Evolutionary conservation across 1,140 invertebrate genomes (phyloP), one percentile per base, ranked within the genome.

Genomic region (Drosophila virilis): DNA sequence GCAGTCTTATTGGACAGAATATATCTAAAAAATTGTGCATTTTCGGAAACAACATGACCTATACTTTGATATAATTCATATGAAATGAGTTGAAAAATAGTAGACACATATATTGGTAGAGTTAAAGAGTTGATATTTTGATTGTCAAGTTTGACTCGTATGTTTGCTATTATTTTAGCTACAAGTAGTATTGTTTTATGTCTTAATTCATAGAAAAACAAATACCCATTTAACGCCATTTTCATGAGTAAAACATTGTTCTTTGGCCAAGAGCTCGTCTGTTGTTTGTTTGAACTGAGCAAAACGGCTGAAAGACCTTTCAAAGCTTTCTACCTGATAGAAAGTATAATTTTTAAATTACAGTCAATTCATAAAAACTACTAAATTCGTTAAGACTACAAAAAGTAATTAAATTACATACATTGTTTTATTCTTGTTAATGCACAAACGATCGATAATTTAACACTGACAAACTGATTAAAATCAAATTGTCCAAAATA

Each of bases 391-490:
- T 42, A 48, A 67, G 54, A 38, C 45, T 50, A 50, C 57, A 5
- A 72, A 59, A 52, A 38, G 52, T 52, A 58, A 66, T 68, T 69
- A 69, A 74, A 69, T 61, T 12, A 69, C 65, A 74, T 64, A 71
- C 38, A 75, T 71, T 70, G 17, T 74, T 64, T 75, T 75, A 71
- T 64, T 71, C 59, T 76, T 76, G 55, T 61, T 71, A 70, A 60
- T 67, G 45, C 45, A 76, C 43, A 59, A 60, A 46, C 46, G 58
- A 70, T 71, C 58, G 57, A 45, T 57, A 59, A 45, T 64, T 45
- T 48, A 60, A 55, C 69, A 68, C 48, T 62, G 58, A 59, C 64
- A 62, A 62, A 69, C 37, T 65, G 43, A 65, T 48, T 40, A 48
- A 71, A 71, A 45, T 59, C 13, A 71, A 59, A 65, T 51, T 70